Conservation (phyloP, 2,113 vertebrate species). For the Tragulus kanchil region DNA sequence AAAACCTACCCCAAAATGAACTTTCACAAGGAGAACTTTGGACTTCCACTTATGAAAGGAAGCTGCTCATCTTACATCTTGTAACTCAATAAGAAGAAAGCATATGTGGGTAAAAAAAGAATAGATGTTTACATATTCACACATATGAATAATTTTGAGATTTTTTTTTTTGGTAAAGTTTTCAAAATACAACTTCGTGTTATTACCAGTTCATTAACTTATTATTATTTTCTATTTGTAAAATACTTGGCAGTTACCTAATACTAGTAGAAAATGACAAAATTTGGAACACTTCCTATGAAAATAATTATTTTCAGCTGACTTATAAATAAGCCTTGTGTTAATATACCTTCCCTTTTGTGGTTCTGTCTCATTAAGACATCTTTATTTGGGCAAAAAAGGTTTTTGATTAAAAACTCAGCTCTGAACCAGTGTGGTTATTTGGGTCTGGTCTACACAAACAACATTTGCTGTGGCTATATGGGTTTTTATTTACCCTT, state of each 20-base stretch:
- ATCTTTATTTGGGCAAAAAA: not conserved
- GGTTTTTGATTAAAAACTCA: not conserved
- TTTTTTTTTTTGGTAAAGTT: slow-evolving; percentile 5
- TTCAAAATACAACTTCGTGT: not conserved
- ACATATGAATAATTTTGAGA: not conserved
- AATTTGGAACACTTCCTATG: not conserved
- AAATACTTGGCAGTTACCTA: slow-evolving; percentile 15
- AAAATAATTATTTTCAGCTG: slow-evolving; percentile 26
- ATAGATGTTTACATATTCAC: not conserved
- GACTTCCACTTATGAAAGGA: not conserved
- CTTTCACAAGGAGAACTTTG: not conserved
- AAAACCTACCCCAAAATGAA: slow-evolving; percentile 16
- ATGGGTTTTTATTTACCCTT: slow-evolving; percentile 11
- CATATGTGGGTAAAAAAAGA: not conserved
- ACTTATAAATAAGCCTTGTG: slow-evolving; percentile 12
- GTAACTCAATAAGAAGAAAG: not conserved
- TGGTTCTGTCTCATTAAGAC: not conserved
- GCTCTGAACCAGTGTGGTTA: not conserved
- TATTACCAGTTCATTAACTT: not conserved
- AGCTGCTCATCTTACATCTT: not conserved
- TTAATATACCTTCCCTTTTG: not conserved
- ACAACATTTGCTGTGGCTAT: not conserved
- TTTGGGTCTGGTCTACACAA: not conserved
- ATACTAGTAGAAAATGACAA: slow-evolving; percentile 27
- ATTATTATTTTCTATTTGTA: slow-evolving; percentile 22